A percentile compares a stretch with the other conserved stretches of the same genome.
Conservation (phyloP, 1,140 invertebrate species). For the Orchestia grillus region DNA sequence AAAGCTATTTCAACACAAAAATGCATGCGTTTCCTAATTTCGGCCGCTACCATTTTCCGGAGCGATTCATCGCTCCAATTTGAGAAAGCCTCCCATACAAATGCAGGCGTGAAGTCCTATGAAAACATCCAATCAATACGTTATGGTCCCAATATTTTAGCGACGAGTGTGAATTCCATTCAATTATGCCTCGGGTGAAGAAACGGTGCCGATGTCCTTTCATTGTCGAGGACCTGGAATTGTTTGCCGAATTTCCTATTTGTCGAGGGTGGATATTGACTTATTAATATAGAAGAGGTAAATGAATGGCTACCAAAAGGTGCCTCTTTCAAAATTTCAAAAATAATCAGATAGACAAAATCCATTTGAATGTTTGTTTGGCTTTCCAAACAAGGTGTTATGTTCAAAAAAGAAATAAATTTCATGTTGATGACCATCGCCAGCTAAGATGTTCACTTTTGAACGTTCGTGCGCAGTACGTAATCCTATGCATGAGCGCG, state of each 20-base stretch:
- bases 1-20: too few relatives aligned
- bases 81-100: background rate
- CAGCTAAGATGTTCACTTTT: background rate
- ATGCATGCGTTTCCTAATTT: background rate
- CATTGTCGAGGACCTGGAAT: background rate
- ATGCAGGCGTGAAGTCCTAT: background rate
- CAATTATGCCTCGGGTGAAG: background rate
- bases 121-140: background rate
- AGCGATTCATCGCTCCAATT: background rate
- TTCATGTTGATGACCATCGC: background rate
- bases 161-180: background rate
- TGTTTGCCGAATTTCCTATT: background rate
- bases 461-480: background rate
- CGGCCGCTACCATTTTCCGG: background rate
- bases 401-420: background rate
- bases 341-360: too few relatives aligned
- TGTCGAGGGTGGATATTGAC: background rate
- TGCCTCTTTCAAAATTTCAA: background rate
- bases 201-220: background rate
- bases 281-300: background rate
- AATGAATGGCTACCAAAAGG: background rate
- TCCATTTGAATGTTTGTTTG: too few relatives aligned
- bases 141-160: background rate
- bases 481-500: background rate
- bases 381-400: too few relatives aligned